Evolutionary conservation across 2,113 vertebrate species (phyloP).

Genomic region (Leiothrix lutea): DNA sequence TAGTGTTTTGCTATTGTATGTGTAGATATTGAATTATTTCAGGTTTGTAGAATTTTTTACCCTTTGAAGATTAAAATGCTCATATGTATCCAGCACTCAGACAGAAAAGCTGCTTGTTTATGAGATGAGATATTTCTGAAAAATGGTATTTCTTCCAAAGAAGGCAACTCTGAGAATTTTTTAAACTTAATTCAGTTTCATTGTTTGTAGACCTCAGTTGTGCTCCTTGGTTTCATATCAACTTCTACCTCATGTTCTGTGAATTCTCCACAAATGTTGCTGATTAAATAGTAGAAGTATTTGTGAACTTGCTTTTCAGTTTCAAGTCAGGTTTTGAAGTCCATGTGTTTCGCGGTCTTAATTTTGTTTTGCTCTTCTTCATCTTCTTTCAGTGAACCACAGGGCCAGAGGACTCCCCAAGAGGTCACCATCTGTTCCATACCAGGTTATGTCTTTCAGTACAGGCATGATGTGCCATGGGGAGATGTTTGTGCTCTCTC

Average conservation of each 20-base stretch:
- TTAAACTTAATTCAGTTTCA: background rate
- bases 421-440: background rate
- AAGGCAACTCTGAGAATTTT: background rate
- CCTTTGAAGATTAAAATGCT: background rate
- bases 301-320: background rate
- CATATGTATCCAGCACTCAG: background rate
- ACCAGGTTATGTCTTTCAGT: background rate
- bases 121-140: background rate
- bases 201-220: background rate
- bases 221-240: background rate
- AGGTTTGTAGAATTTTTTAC: background rate
- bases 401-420: background rate
- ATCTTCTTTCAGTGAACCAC: background rate
- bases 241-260: background rate
- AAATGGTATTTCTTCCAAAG: background rate
- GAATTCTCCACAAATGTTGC: background rate
- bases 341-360: background rate
- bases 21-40: background rate
- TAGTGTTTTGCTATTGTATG: background rate
- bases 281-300: background rate
- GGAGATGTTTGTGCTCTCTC: background rate
- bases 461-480: background rate
- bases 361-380: background rate
- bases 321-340: background rate
- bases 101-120: background rate